Percentiles rank a stretch among this genome's conserved stretches.
phyloP scores from a whole-genome alignment of 2,113 vertebrate species.

The Atherinomorus stipes region DNA sequence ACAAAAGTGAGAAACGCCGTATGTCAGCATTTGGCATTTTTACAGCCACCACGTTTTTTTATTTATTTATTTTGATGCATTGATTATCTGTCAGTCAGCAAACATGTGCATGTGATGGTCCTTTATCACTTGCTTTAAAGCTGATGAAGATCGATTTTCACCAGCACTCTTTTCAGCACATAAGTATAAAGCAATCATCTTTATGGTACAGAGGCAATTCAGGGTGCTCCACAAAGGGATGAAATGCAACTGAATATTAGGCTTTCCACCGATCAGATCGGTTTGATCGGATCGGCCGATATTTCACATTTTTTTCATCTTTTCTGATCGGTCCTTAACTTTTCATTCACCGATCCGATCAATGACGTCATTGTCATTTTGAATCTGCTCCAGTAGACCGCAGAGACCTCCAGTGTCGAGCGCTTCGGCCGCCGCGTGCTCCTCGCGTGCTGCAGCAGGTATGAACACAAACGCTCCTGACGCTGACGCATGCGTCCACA shows the following conservation, averaged over 20 bases:
- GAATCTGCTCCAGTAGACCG: no score
- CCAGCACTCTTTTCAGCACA: neutral
- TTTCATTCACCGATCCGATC: no score
- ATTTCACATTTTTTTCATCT: no score
- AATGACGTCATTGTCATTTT: no score
- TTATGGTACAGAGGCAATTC: neutral
- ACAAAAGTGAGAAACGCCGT: neutral
- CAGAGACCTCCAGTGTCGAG: no score
- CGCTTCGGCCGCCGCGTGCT: no score
- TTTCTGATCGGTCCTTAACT: no score
- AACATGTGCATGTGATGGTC: neutral
- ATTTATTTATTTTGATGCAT: neutral
- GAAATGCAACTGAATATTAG: neutral
- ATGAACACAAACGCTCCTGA: no score
- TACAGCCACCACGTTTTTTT: neutral
- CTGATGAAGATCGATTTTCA: neutral
- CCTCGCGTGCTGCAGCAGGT: no score
- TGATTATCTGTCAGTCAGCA: constrained; percentile 3
- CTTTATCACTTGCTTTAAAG: neutral
- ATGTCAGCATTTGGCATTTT: fast-evolving
- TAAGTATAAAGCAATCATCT: neutral
- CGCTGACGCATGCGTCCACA: no score
- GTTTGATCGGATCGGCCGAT: no score
- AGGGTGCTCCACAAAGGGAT: neutral
- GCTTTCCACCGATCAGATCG: no score